Evolutionary conservation across 2,113 vertebrate species (phyloP).

Genomic region (Anolis sagrei): DNA sequence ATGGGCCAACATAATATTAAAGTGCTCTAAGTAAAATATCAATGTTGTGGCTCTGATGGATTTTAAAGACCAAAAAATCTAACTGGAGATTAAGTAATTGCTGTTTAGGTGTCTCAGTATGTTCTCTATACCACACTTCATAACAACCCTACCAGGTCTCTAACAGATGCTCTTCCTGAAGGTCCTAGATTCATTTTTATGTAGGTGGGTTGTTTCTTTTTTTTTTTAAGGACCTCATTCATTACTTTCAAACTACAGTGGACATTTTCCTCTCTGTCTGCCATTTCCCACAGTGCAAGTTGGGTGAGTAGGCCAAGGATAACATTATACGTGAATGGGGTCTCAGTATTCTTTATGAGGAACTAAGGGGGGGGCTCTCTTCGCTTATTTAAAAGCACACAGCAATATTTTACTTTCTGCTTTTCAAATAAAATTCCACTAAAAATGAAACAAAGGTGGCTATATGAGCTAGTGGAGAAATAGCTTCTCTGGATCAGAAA

Average conservation of each 20-base stretch:
- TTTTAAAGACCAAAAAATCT: slow-evolving; percentile 22
- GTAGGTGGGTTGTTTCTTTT: slow-evolving; percentile 30
- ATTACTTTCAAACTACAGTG: slow-evolving; percentile 32
- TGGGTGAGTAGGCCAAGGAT: slow-evolving; percentile 63
- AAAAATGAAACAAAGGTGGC: background rate
- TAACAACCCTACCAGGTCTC: background rate
- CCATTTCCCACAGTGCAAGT: background rate
- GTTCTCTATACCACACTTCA: slow-evolving; percentile 12
- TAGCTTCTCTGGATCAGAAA: background rate
- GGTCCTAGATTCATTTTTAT: slow-evolving; percentile 33
- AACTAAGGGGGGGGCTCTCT: slow-evolving; percentile 7
- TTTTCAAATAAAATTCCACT: slow-evolving; percentile 14
- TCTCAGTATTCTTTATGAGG: slow-evolving; percentile 42
- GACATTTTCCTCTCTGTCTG: slow-evolving; percentile 50
- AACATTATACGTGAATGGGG: slow-evolving; percentile 61
- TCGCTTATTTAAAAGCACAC: background rate
- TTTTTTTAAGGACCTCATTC: background rate
- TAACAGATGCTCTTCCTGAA: slow-evolving; percentile 37
- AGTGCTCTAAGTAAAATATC: background rate
- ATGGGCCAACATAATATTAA: background rate
- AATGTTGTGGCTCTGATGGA: background rate
- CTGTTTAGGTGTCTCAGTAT: background rate
- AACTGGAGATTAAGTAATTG: slow-evolving; percentile 32
- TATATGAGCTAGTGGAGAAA: background rate
- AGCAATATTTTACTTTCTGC: background rate